Percentiles rank a stretch among this genome's conserved stretches.
Conservation (phyloP, 2,113 vertebrate genomes). For the Saccopteryx bilineata region DNA sequence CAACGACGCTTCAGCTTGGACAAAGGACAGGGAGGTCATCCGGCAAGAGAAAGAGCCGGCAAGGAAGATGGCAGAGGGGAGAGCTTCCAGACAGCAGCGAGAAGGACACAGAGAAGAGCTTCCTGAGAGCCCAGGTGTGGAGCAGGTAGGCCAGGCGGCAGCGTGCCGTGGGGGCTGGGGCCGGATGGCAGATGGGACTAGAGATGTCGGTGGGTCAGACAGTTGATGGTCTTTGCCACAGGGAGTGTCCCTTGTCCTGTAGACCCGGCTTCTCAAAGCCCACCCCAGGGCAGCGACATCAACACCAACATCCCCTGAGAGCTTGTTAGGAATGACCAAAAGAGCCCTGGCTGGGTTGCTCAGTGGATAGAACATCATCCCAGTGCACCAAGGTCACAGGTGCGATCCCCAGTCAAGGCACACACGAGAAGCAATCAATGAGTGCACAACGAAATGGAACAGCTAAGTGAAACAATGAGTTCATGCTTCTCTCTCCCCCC, state of each 20-base stretch:
- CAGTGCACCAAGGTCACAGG: too few species aligned
- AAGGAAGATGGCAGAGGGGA: neutral
- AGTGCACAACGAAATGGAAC: too few species aligned
- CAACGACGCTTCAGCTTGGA: neutral
- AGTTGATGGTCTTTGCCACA: neutral
- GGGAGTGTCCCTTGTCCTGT: neutral
- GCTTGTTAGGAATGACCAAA: neutral
- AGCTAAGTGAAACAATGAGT: too few species aligned
- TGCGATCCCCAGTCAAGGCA: too few species aligned
- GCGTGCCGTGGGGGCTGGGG: fast-evolving
- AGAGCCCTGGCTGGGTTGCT: too few species aligned
- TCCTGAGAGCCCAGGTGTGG: neutral
- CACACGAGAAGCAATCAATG: too few species aligned
- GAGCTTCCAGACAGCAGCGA: neutral
- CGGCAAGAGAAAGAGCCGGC: neutral
- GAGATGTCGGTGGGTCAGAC: neutral
- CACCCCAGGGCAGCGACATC: neutral
- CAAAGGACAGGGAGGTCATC: neutral
- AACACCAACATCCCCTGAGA: neutral
- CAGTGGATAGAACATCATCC: too few species aligned
- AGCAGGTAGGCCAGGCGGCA: neutral
- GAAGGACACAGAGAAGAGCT: neutral
- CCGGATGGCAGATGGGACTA: neutral
- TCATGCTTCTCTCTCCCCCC: too few species aligned
- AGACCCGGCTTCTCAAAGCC: neutral